Evolutionary conservation across 2,888 invertebrate species (phyloP).

Genomic region (Helicoverpa assulta): DNA sequence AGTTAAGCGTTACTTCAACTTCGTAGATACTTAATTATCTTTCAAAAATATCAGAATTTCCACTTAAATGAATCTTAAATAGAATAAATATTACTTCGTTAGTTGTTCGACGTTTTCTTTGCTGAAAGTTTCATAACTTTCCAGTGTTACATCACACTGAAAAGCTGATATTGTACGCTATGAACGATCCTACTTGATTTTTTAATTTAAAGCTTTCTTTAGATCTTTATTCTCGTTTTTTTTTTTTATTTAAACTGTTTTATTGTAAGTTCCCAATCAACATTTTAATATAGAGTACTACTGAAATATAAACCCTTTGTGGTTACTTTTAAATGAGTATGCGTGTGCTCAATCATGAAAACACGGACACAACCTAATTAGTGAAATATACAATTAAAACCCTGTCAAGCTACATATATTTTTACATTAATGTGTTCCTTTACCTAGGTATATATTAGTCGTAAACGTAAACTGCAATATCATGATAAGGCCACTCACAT

Average conservation of each 20-base stretch:
- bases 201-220: constrained; percentile 37
- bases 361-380: background rate
- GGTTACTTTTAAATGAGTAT: background rate
- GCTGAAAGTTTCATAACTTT: constrained; percentile 40
- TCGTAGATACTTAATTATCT: constrained; percentile 23
- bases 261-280: no score
- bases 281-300: background rate
- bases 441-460: background rate
- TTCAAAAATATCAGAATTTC: constrained; percentile 41
- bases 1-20: constrained; percentile 27
- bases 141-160: constrained; percentile 33
- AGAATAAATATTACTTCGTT: constrained; percentile 45
- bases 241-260: no score
- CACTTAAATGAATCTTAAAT: constrained; percentile 36
- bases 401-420: background rate
- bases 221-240: background rate
- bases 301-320: background rate
- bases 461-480: constrained; percentile 1
- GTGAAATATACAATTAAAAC: background rate
- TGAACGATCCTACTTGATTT: constrained; percentile 21
- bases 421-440: background rate
- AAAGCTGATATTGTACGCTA: constrained; percentile 29
- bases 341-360: background rate
- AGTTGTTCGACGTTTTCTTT: constrained; percentile 25
- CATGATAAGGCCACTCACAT: constrained; percentile 13